Evolutionary conservation across 1,140 invertebrate species (phyloP), one percentile per base, ranked within the genome.

Genomic region (Drusus annulatus): DNA sequence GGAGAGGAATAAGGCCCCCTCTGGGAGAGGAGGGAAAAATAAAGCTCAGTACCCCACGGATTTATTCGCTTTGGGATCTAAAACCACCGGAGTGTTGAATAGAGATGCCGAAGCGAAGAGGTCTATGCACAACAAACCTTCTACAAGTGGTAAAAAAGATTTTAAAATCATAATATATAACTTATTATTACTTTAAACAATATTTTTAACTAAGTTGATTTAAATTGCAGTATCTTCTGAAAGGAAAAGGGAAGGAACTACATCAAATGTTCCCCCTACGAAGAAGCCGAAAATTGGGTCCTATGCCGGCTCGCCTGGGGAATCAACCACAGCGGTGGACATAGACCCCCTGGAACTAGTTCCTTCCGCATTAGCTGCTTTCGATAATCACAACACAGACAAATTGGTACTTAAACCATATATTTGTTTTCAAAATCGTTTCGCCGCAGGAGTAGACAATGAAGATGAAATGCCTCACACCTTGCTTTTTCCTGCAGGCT

Each of bases 341-440:
- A 85, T 90, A n/a, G 89, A 90, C 69, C 89, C 89, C 4, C 88
- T 89, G 5, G 89, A 90, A 62, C 83, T 90, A 23, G 88, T 90
- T 16, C 86, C 88, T 10, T 88, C 87, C 84, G 88, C 88, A 0
- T 79, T 90, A 15, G 86, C 87, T 58, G 89, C 89, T 13, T 79
- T 89, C 36, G 88, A 89, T 65, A 88, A 86, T 75, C 88, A 89
- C 78, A 90, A 90, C 52, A 89, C 87, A 75, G 89, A 90, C 75
- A 90, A 89, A 86, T 81, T 89, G 84, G 89, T 90, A 78, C 31
- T 7, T 0, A 4, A 36, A 7, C 8, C 8, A 7, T 36, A 3
- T 36, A 83, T 51, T 63, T 36, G 0, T 36, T 36, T 36, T 28
- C 6, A 28, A 28, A 28, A 3, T 28, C 28, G 6, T 28, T 28